phyloP scores from a whole-genome alignment of 2,797 vertebrate genomes.

The Spea hammondii region DNA sequence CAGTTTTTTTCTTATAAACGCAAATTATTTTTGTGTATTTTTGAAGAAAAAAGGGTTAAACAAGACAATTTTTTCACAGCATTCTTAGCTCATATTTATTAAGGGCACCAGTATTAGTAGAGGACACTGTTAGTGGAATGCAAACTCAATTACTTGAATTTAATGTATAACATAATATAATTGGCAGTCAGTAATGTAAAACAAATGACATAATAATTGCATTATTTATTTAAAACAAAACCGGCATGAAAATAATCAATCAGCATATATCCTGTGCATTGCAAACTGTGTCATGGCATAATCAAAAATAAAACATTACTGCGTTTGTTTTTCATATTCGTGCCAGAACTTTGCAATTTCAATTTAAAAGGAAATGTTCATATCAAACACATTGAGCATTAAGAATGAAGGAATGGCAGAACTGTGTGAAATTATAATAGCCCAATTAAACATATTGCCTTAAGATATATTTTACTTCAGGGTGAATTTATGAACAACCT shows the following conservation, averaged over 20 bases:
- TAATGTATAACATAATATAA: not conserved
- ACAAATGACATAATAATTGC: constrained; percentile 27
- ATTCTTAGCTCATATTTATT: no score
- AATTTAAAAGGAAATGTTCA: constrained; percentile 42
- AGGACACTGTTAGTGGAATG: constrained; percentile 13
- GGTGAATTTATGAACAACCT: constrained; percentile 9
- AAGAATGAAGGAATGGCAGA: constrained; percentile 41
- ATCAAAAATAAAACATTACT: constrained; percentile 50
- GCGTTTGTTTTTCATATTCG: constrained; percentile 29
- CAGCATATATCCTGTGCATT: constrained; percentile 33
- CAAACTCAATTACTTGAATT: constrained; percentile 28
- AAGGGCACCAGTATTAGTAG: not conserved
- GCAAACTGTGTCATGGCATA: constrained; percentile 39
- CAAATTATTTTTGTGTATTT: no score
- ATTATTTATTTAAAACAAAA: constrained; percentile 37
- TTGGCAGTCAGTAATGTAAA: constrained; percentile 40
- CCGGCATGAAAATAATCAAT: constrained; percentile 42
- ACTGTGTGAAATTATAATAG: constrained; percentile 32
- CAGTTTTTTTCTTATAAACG: no score
- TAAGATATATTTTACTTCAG: constrained; percentile 40
- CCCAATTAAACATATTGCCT: constrained; percentile 44
- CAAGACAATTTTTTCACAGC: no score
- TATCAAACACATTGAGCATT: constrained; percentile 36
- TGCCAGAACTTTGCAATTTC: constrained; percentile 43
- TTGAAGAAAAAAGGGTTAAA: no score